These are phyloP conservation scores for Dyspetes luteomarginatus DNA, from an alignment of 2,888 invertebrate species.

Conservation along the genomic window DNA sequence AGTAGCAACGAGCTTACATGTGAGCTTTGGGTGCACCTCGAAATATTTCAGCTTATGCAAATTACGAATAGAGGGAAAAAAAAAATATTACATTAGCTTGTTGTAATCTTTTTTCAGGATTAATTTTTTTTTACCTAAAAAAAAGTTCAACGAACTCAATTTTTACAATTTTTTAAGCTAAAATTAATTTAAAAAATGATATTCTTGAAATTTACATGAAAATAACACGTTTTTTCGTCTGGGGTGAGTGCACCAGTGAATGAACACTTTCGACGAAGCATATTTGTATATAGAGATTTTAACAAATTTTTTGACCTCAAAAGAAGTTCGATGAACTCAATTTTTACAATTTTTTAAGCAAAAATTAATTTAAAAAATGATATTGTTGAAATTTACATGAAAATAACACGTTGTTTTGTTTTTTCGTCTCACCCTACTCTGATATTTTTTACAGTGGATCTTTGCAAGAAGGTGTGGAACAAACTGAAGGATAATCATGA, in stretches of 20 bases:
- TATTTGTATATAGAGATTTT: too few relatives aligned
- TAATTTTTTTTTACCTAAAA: not conserved
- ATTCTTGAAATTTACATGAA: not conserved
- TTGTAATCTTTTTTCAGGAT: not conserved
- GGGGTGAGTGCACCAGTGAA: too few relatives aligned
- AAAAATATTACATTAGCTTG: not conserved
- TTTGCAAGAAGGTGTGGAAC: constrained; percentile 66
- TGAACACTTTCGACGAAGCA: too few relatives aligned
- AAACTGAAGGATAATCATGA: constrained; percentile 60
- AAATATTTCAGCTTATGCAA: not conserved
- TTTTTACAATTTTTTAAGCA: constrained; percentile 1
- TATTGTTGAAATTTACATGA: not conserved
- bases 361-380: not conserved
- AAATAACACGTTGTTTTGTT: not conserved
- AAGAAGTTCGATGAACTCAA: not conserved
- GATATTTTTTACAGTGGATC: constrained; percentile 60
- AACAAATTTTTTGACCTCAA: not conserved
- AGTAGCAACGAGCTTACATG: constrained; percentile 10
- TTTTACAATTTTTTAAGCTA: not conserved
- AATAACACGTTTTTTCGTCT: not conserved
- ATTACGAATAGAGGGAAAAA: constrained; percentile 2
- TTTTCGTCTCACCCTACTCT: too few relatives aligned
- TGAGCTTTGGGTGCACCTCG: constrained; percentile 6
- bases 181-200: constrained; percentile 8
- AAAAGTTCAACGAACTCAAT: not conserved